Evolutionary conservation across 2,797 vertebrate genomes (phyloP), one percentile per base, ranked within the genome.

Genomic region (Acanthornis magna): DNA sequence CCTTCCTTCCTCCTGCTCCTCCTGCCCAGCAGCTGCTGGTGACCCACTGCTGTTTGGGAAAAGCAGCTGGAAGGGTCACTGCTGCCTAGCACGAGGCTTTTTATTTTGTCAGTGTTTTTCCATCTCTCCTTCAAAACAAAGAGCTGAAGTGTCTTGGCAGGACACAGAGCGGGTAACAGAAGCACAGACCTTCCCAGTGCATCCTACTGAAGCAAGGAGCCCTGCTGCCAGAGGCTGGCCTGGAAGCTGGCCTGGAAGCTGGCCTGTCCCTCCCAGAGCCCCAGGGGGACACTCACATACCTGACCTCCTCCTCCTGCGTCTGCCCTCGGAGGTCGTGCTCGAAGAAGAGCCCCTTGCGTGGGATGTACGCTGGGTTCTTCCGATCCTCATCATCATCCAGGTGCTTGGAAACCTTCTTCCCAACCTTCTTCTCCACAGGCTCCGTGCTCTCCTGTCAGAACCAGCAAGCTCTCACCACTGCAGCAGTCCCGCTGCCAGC

Each of bases 341-440:
- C 99, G 22, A 99, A 99, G 98, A 99, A 99, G 76, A 99, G 98
- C 40, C 99, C 99, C 96, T 99, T 99, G 73, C 99, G 98, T 0
- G 99, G 99, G 95, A 99, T 99, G 96, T 99, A 99, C 0, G 99
- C 99, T 1, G 99, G 99, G 96, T 99, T 99, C 97, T 99, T 99
- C 20, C 99, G 84, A 94, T 99, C 99, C 95, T 99, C 99, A 5
- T 99, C 99, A 1, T 99, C 99, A 0, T 99, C 99, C 85, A 99
- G 96, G 97, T 99, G 98, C 96, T 99, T 99, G 25, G 98, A 98
- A 2, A 97, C 97, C 87, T 99, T 99, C 25, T 97, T 98, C 20
- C 98, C 98, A 0, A 95, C 96, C 86, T 99, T 99, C 13, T 98
- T 99, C 96, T 99, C 99, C 5, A 98, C 98, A 27, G 99, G 98